phyloP scores from a whole-genome alignment of 2,113 vertebrate genomes.

The Phainopepla nitens region DNA sequence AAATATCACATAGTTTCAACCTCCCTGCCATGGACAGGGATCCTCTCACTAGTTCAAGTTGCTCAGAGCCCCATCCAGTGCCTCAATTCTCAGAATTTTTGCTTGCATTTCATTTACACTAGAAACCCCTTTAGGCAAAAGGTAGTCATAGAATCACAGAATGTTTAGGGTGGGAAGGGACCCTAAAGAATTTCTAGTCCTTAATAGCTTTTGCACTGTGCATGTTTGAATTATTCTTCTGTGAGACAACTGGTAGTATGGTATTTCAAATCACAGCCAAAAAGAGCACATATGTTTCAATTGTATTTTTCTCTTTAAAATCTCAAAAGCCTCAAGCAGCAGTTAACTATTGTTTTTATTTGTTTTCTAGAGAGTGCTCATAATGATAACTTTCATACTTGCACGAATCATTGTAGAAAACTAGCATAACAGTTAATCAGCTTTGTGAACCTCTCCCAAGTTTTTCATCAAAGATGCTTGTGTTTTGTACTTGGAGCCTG shows the following conservation, averaged over 20 bases:
- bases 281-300: background rate
- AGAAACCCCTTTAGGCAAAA: background rate
- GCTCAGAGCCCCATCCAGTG: background rate
- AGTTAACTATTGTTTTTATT: background rate
- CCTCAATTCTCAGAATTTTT: background rate
- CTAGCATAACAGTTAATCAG: background rate
- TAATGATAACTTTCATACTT: background rate
- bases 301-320: background rate
- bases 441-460: background rate
- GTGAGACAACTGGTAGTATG: background rate
- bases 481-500: background rate
- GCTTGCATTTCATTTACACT: background rate
- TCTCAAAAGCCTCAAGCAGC: background rate
- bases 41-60: background rate
- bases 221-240: background rate
- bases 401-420: background rate
- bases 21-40: accelerated
- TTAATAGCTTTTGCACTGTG: background rate
- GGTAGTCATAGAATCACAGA: background rate
- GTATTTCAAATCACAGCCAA: background rate
- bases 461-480: background rate
- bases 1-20: background rate
- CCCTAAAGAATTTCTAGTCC: background rate
- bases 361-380: background rate
- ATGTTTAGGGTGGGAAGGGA: background rate